A percentile compares a stretch with the other conserved stretches of the same genome.
phyloP scores from a whole-genome alignment of 2,797 vertebrate species.

The Amblyopsis hoosieri region DNA sequence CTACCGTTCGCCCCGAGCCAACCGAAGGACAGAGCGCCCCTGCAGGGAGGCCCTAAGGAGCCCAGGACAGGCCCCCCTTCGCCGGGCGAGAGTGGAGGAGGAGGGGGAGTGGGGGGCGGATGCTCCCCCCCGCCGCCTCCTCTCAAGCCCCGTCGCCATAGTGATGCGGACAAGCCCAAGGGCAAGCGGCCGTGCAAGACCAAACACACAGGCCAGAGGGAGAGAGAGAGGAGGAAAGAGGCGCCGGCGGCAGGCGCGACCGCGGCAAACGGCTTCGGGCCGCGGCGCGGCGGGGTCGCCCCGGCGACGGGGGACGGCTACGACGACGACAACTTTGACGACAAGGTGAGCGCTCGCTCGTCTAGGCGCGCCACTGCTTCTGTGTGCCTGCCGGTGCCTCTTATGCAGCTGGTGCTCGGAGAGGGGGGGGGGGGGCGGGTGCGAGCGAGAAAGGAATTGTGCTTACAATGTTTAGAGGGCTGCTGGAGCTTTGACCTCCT shows the following conservation, averaged over 20 bases:
- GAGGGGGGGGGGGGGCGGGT: conserved; percentile 29
- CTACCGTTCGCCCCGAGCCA: conserved; percentile 80
- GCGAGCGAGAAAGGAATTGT: conserved; percentile 70
- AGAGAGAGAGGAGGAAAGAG: conserved; percentile 83
- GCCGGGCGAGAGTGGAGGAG: conserved; percentile 53
- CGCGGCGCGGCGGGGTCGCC: conserved; percentile 62
- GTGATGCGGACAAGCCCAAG: conserved; percentile 94
- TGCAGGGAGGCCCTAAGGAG: conserved; percentile 86
- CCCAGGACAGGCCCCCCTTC: conserved; percentile 87
- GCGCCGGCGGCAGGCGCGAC: conserved; percentile 16
- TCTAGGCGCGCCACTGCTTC: conserved; percentile 51
- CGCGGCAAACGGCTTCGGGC: conserved; percentile 43
- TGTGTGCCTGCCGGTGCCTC: conserved; percentile 68
- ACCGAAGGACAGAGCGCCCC: conserved; percentile 81
- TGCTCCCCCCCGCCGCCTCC: conserved; percentile 77
- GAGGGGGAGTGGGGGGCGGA: conserved; percentile 59
- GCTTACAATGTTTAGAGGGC: conserved; percentile 75
- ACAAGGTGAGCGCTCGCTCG: conserved; percentile 67
- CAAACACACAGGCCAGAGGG: conserved; percentile 93
- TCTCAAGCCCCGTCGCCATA: conserved; percentile 86
- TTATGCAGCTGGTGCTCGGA: conserved; percentile 62
- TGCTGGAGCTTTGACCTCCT: conserved; percentile 71
- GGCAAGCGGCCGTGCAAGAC: conserved; percentile 99
- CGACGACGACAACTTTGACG: conserved; percentile 55
- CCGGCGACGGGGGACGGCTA: conserved; percentile 78